A percentile compares a stretch with the other conserved stretches of the same genome.
Evolutionary conservation across 2,797 vertebrate genomes (phyloP).

Genomic region (Heterohyrax brucei): DNA sequence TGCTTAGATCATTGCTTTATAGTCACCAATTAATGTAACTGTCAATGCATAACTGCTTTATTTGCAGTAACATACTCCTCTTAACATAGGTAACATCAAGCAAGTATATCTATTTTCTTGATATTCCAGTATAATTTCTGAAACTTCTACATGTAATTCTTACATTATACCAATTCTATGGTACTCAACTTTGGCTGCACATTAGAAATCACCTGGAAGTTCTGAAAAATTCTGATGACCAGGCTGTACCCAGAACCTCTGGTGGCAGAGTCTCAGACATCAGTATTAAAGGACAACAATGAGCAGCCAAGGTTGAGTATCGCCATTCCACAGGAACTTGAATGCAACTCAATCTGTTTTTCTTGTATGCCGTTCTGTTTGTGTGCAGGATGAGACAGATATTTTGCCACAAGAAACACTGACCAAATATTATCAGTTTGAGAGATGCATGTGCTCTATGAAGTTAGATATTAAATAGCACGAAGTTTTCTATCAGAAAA

Average conservation of each 20-base stretch:
- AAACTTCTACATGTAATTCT: conserved; percentile 24
- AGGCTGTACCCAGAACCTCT: not conserved
- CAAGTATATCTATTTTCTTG: not conserved
- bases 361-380: conserved; percentile 24
- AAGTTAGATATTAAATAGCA: conserved; percentile 51
- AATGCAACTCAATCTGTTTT: not conserved
- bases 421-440: not conserved
- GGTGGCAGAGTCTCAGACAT: not conserved
- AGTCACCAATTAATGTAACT: not conserved
- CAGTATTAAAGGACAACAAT: not conserved
- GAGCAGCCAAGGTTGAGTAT: not conserved
- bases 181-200: not conserved
- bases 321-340: not conserved
- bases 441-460: conserved; percentile 6
- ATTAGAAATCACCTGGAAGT: not conserved
- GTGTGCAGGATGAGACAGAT: not conserved
- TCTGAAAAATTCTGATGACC: not conserved
- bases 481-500: not conserved
- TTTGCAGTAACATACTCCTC: not conserved
- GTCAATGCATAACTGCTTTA: not conserved
- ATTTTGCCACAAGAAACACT: conserved; percentile 30
- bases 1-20: not conserved
- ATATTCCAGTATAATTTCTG: not conserved
- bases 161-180: not conserved
- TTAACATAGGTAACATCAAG: not conserved